Conservation (phyloP, 2,888 invertebrate species). For the Cantharis rustica region DNA sequence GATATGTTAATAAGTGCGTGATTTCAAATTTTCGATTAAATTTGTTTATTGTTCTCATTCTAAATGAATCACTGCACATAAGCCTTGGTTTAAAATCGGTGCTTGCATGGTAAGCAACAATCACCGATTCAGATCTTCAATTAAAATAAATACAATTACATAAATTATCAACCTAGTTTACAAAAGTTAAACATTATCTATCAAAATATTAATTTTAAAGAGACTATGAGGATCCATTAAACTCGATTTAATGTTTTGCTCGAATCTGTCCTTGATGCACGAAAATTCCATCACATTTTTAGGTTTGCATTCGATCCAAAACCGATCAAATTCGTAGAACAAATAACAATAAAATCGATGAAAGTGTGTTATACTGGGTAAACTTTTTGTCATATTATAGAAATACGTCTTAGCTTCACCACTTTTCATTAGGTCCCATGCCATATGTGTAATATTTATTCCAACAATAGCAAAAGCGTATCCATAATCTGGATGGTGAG, state of each 20-base stretch:
- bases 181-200: conserved; percentile 70
- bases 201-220: conserved; percentile 79
- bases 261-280: conserved; percentile 83
- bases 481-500: conserved; percentile 86
- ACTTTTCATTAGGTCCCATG: conserved; percentile 77
- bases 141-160: neutral
- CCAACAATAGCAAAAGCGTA: conserved; percentile 92
- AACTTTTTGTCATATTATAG: conserved; percentile 76
- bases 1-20: neutral
- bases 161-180: neutral
- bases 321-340: conserved; percentile 92
- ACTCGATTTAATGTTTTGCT: conserved; percentile 69
- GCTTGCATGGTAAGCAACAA: neutral
- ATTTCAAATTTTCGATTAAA: neutral
- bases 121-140: neutral
- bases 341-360: conserved; percentile 93
- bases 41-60: neutral
- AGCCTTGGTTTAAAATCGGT: neutral
- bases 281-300: conserved; percentile 96
- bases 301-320: conserved; percentile 92
- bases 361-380: conserved; percentile 76
- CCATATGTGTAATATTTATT: conserved; percentile 93
- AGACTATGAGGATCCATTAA: conserved; percentile 71
- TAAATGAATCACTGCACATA: neutral
- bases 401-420: conserved; percentile 89